phyloP scores from a whole-genome alignment of 2,113 vertebrate genomes.

The Centropristis striata region DNA sequence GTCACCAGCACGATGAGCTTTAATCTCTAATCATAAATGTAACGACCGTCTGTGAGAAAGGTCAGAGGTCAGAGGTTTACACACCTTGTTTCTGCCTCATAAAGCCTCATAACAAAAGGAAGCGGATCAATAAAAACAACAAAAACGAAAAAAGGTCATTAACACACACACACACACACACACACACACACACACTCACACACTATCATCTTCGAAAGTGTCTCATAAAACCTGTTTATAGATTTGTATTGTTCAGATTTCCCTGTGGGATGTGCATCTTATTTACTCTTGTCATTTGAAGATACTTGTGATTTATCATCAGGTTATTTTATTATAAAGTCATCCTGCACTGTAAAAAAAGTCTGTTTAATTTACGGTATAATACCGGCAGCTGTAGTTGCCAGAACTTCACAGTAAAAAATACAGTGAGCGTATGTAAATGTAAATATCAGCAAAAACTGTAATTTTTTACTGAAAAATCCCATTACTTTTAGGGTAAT shows the following conservation, averaged over 20 bases:
- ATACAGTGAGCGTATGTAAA: too few species aligned
- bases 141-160: not conserved
- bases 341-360: too few species aligned
- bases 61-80: constrained; percentile 27
- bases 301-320: not conserved
- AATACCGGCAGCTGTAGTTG: too few species aligned
- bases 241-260: not conserved
- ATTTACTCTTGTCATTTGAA: not conserved
- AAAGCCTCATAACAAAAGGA: not conserved
- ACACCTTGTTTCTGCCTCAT: not conserved
- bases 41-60: not conserved
- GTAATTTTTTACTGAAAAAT: too few species aligned
- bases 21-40: not conserved
- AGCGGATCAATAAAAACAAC: constrained; percentile 31
- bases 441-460: too few species aligned
- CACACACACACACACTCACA: constrained; percentile 1
- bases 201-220: not conserved
- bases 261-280: not conserved
- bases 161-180: constrained; percentile 4
- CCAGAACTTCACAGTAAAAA: too few species aligned
- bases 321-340: too few species aligned
- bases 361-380: too few species aligned
- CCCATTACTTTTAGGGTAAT: too few species aligned
- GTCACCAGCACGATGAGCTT: not conserved
- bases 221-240: constrained; percentile 1